Evolutionary conservation across 2,797 vertebrate species (phyloP), one percentile per base, ranked within the genome.

Genomic region (Intellagama lesueurii): DNA sequence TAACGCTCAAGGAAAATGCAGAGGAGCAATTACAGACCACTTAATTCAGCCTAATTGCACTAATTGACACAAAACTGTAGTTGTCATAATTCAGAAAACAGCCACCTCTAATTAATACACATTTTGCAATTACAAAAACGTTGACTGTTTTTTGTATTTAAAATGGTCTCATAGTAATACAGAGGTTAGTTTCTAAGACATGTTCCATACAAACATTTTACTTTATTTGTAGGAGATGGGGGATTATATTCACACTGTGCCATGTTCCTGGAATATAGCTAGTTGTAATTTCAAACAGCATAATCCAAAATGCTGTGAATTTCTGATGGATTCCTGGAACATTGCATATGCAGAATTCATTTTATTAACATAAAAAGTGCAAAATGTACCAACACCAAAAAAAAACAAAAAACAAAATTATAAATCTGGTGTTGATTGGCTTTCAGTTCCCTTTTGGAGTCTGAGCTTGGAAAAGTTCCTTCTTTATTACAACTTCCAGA

Each of bases 81-180:
- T 92, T 76, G 40, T 87, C 44, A 56, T 83, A 86, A 90, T 88
- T 89, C 89, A 92, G 84, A 87, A 92, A 93, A 85, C 56, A 90
- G 85, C 90, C 88, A 87, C 73, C n/a, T 89, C 87, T 94, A 88
- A 94, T 95, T 94, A 95, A 91, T 93, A 88, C 60, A 81, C 82
- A 89, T 91, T 40, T 44, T 17, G 88, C 52, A 82, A 88, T 92
- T 93, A 91, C 66, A 88, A 93, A 82, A 47, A 88, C 0, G 28
- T 90, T 78, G 75, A 90, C 91, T 87, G 90, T 17, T 88, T 83
- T 17, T 86, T 83, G 32, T 16, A 85, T 94, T 89, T 88, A 0
- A 0, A 30, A 79, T 44, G 64, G 35, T 32, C 81, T 0, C 0
- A 7, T 73, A 90, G 92, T 92, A 92, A 94, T 91, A 89, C 88